Percentiles rank a stretch among this genome's conserved stretches.
phyloP scores from a whole-genome alignment of 2,113 vertebrate species.

The Lepisosteus osseus region DNA sequence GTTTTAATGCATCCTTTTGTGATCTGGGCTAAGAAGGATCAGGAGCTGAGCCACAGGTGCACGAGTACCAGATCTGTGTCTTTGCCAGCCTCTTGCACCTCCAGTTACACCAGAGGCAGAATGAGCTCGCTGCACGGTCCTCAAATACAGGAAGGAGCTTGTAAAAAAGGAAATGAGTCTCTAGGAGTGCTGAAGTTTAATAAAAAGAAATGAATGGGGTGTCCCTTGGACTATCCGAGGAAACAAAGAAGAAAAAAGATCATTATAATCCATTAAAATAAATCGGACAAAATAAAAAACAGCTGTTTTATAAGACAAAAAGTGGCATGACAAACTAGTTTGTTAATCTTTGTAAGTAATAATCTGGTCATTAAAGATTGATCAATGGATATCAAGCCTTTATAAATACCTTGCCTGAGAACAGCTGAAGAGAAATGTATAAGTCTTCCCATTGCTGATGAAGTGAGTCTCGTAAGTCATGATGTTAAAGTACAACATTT shows the following conservation, averaged over 20 bases:
- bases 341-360: slow-evolving; percentile 45
- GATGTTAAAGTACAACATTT: slow-evolving; percentile 28
- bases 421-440: slow-evolving; percentile 42
- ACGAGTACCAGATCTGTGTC: background rate
- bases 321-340: slow-evolving; percentile 39
- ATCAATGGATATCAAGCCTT: slow-evolving; percentile 37
- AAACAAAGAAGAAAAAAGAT: slow-evolving; percentile 37
- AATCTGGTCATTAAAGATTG: slow-evolving; percentile 35
- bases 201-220: slow-evolving; percentile 73
- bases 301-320: slow-evolving; percentile 44
- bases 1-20: slow-evolving; percentile 1
- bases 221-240: slow-evolving; percentile 54
- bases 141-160: slow-evolving; percentile 57
- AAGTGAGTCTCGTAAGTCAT: slow-evolving; percentile 66
- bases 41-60: slow-evolving; percentile 9
- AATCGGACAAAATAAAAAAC: slow-evolving; percentile 59
- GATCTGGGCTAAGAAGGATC: slow-evolving; percentile 5
- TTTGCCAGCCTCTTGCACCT: slow-evolving; percentile 6
- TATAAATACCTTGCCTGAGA: slow-evolving; percentile 30
- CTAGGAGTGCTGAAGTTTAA: slow-evolving; percentile 70
- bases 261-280: slow-evolving; percentile 44
- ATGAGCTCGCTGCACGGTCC: slow-evolving; percentile 54
- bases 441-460: slow-evolving; percentile 49
- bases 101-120: slow-evolving; percentile 48
- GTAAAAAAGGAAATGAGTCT: slow-evolving; percentile 60